phyloP scores from a whole-genome alignment of 2,797 vertebrate species.

The Tragopan temminckii region DNA sequence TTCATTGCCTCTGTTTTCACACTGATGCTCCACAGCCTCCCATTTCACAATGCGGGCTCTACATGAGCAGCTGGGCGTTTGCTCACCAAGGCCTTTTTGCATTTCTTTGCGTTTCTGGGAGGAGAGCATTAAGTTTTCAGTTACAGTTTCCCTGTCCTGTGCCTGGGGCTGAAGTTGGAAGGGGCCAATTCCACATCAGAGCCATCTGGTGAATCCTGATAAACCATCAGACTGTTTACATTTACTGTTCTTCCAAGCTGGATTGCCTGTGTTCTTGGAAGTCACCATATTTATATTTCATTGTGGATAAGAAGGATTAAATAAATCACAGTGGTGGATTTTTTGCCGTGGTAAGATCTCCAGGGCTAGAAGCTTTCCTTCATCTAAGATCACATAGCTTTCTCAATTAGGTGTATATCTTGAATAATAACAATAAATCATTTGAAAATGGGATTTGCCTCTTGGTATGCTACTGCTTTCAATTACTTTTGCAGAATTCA shows the following conservation, averaged over 20 bases:
- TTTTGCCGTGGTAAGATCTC: background rate
- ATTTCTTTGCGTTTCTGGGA: background rate
- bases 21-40: background rate
- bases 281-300: background rate
- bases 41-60: accelerated
- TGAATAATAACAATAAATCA: background rate
- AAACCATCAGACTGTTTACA: constrained; percentile 8
- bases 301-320: constrained; percentile 22
- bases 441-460: background rate
- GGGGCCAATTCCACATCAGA: constrained; percentile 43
- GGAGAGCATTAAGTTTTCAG: background rate
- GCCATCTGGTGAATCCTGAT: background rate
- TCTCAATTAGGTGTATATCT: background rate
- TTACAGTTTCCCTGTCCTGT: background rate
- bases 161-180: constrained; percentile 6
- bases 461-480: accelerated
- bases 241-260: constrained; percentile 1
- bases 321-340: background rate
- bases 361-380: background rate
- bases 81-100: background rate
- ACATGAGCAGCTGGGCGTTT: background rate
- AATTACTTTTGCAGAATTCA: background rate
- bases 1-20: background rate
- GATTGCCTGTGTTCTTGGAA: constrained; percentile 35
- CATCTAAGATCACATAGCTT: background rate